Conservation (phyloP, 2,113 vertebrate genomes). For the Enhydra lutris region DNA sequence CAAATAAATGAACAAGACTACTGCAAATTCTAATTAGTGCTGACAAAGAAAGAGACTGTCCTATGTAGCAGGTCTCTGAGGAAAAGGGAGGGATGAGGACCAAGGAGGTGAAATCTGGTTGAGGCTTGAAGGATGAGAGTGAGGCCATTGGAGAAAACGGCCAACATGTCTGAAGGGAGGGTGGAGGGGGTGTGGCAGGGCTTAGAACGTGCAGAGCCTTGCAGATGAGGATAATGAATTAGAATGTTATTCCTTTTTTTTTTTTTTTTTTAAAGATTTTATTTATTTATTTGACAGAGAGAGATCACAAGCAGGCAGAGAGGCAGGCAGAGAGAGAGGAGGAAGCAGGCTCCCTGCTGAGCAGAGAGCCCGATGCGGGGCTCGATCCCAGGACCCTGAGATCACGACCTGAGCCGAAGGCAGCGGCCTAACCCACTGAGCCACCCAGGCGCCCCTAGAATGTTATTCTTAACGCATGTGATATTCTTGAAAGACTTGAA, state of each 20-base stretch:
- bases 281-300: no score
- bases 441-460: no score
- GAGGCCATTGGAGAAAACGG: background rate
- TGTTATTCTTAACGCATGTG: background rate
- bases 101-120: background rate
- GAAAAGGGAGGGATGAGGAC: background rate
- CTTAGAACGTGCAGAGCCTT: background rate
- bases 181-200: background rate
- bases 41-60: background rate
- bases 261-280: no score
- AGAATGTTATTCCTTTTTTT: background rate
- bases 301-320: no score
- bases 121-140: background rate
- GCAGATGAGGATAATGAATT: background rate
- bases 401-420: no score
- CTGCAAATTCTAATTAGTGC: background rate
- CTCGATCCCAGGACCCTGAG: no score
- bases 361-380: no score
- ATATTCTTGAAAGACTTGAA: background rate
- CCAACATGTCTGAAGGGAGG: background rate
- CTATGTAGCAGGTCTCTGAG: background rate
- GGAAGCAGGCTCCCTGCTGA: no score
- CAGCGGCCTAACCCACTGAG: no score
- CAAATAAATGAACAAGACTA: background rate
- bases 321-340: no score